A percentile compares a stretch with the other conserved stretches of the same genome.
Evolutionary conservation across 2,888 invertebrate genomes (phyloP).

Genomic region (Plutella xylostella): DNA sequence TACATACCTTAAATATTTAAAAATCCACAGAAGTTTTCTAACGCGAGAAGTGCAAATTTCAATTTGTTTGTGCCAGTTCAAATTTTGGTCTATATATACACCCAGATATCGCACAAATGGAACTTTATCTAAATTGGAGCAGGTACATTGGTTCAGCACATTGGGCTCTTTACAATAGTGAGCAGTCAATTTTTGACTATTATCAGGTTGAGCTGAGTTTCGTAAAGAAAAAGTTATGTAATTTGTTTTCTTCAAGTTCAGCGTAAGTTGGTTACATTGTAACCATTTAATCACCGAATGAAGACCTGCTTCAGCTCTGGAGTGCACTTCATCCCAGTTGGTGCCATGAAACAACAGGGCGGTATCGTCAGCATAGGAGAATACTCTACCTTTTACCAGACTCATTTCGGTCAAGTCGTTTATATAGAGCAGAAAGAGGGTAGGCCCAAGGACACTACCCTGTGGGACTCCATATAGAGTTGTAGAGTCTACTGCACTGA

Average conservation of each 20-base stretch:
- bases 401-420: background rate
- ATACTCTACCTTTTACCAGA: background rate
- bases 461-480: background rate
- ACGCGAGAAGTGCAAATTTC: no score
- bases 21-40: no score
- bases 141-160: no score
- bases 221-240: no score
- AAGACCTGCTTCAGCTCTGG: background rate
- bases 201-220: no score
- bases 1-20: background rate
- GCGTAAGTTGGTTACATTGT: background rate
- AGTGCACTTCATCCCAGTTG: background rate
- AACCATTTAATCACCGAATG: background rate
- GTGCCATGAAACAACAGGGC: background rate
- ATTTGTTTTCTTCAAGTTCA: background rate
- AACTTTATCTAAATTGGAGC: no score
- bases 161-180: background rate
- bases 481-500: background rate
- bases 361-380: background rate
- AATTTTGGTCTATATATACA: no score
- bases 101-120: no score
- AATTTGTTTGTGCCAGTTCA: no score
- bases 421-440: background rate
- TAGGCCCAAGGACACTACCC: background rate
- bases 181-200: background rate